Percentiles rank a stretch among this genome's conserved stretches.
Evolutionary conservation across 1,140 invertebrate species (phyloP).

Genomic region (Chrysopa pallens): DNA sequence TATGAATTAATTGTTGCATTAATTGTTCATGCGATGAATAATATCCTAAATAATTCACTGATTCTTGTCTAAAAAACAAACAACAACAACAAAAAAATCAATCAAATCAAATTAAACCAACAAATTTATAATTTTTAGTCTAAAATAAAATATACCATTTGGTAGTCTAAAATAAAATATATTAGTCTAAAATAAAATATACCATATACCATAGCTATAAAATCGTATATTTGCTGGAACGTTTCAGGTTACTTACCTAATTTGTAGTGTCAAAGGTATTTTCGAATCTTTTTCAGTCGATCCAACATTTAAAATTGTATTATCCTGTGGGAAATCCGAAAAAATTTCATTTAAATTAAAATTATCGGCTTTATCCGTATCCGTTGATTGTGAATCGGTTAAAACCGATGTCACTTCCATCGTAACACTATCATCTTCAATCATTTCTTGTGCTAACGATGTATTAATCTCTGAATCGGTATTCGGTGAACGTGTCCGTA

Average conservation of each 20-base stretch:
- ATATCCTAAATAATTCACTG: constrained; percentile 55
- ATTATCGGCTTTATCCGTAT: neutral
- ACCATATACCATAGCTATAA: neutral
- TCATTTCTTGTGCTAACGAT: neutral
- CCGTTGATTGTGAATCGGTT: neutral
- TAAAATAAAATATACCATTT: no score
- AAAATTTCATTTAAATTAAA: no score
- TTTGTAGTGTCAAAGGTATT: neutral
- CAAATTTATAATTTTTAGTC: no score
- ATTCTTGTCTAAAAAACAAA: constrained; percentile 41
- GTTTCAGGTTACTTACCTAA: neutral
- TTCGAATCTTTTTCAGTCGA: neutral
- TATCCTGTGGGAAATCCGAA: no score
- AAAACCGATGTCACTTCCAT: neutral
- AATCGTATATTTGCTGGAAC: neutral
- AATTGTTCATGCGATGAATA: constrained; percentile 56
- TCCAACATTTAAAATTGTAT: no score
- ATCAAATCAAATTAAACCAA: no score
- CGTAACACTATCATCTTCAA: neutral
- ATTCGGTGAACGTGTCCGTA: neutral
- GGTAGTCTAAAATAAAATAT: no score
- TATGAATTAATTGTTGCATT: constrained; percentile 47
- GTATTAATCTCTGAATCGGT: neutral
- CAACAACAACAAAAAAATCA: no score
- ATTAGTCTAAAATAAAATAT: neutral